phyloP scores from a whole-genome alignment of 2,113 vertebrate species.

The Chunga burmeisteri region DNA sequence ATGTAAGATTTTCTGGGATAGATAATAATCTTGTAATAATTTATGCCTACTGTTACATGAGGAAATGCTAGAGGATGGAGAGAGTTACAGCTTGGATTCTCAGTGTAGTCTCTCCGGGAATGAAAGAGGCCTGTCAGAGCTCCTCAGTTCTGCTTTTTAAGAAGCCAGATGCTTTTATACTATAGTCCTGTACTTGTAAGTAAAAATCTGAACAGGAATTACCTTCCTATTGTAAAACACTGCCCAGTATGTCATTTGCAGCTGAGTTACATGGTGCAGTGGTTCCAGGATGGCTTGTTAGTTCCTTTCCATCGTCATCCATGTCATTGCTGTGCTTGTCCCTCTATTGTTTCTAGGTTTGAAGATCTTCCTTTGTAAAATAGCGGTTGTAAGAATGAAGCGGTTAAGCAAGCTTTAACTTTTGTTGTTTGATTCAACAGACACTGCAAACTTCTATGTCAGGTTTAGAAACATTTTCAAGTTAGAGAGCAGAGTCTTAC shows the following conservation, averaged over 20 bases:
- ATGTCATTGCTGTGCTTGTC: neutral
- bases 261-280: fast-evolving
- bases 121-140: neutral
- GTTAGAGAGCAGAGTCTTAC: neutral
- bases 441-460: neutral
- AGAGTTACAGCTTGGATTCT: neutral
- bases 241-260: neutral
- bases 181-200: neutral
- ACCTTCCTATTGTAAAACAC: neutral
- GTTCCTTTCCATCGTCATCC: neutral
- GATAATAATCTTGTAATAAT: neutral
- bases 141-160: neutral
- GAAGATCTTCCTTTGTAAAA: neutral
- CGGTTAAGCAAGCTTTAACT: neutral
- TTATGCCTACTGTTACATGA: neutral
- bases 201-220: neutral
- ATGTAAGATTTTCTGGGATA: neutral
- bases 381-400: neutral
- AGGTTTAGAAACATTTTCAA: neutral
- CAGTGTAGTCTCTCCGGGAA: neutral
- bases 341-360: neutral
- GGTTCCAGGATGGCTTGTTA: neutral
- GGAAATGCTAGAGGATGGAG: neutral
- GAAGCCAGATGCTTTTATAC: neutral
- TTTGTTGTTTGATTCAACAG: neutral